phyloP scores from a whole-genome alignment of 2,113 vertebrate species.

The Labeo rohita region DNA sequence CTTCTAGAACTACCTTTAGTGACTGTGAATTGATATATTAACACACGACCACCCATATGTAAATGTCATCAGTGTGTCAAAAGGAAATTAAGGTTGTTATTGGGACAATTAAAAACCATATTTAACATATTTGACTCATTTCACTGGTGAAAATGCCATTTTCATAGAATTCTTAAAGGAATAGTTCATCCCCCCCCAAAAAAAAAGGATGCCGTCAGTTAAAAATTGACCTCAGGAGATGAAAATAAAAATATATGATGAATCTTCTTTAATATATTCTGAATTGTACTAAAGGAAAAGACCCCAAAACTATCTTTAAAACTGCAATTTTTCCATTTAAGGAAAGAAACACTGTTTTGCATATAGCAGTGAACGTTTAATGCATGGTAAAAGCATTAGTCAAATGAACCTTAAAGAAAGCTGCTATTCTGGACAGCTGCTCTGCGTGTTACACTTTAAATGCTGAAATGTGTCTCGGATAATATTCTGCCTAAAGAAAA shows the following conservation, averaged over 20 bases:
- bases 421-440: not conserved
- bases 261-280: not conserved
- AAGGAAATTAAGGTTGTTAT: not conserved
- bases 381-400: not conserved
- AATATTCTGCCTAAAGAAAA: constrained; percentile 12
- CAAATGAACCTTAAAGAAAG: not conserved
- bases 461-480: constrained; percentile 15
- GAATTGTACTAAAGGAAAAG: not conserved
- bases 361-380: not conserved
- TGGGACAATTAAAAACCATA: not conserved
- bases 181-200: too few relatives aligned
- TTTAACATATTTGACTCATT: not conserved
- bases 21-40: not conserved
- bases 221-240: not conserved
- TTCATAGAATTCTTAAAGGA: not conserved
- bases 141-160: not conserved
- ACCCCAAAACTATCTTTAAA: not conserved
- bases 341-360: not conserved
- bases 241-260: not conserved
- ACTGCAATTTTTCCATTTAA: too few relatives aligned
- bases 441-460: constrained; percentile 3
- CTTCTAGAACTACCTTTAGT: not conserved
- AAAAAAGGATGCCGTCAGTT: not conserved
- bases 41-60: not conserved
- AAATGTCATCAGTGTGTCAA: not conserved